Percentiles rank a stretch among this genome's conserved stretches.
Conservation (phyloP, 2,113 vertebrate genomes). For the Nesogale talazaci region DNA sequence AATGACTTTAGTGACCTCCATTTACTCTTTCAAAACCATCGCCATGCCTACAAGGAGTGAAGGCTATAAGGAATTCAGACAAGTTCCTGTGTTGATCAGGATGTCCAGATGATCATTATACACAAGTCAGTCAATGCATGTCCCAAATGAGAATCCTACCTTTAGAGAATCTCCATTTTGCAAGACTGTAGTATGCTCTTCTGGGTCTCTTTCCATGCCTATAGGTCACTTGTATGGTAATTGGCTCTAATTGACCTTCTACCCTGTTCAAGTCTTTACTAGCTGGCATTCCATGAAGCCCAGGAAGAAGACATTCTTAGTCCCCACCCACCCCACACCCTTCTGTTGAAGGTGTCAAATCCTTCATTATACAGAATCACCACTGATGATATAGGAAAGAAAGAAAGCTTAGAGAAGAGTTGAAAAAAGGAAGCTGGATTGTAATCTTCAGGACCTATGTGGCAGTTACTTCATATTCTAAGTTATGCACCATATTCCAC, state of each 20-base stretch:
- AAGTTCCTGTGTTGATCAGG: slow-evolving; percentile 34
- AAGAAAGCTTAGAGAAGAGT: background rate
- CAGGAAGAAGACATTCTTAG: background rate
- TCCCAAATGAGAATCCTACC: background rate
- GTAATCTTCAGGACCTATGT: slow-evolving; percentile 23
- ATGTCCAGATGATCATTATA: background rate
- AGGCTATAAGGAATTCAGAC: slow-evolving; percentile 40
- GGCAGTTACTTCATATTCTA: slow-evolving; percentile 1
- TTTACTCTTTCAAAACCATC: slow-evolving; percentile 23
- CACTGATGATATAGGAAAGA: background rate
- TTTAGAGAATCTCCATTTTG: background rate
- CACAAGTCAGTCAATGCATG: slow-evolving; percentile 8
- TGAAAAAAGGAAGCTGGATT: background rate
- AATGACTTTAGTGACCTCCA: slow-evolving; percentile 31
- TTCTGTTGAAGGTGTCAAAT: background rate
- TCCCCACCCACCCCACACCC: background rate
- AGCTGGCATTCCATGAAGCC: background rate
- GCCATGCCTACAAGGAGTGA: slow-evolving; percentile 32
- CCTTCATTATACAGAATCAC: background rate
- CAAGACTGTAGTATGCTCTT: background rate
- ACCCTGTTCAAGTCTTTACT: background rate
- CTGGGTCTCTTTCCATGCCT: background rate
- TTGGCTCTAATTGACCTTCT: slow-evolving; percentile 10
- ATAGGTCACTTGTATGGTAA: slow-evolving; percentile 14
- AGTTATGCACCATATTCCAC: slow-evolving; percentile 9